A percentile compares a stretch with the other conserved stretches of the same genome.
Evolutionary conservation across 2,888 invertebrate species (phyloP).

Genomic region (Drosophila subsilvestris): DNA sequence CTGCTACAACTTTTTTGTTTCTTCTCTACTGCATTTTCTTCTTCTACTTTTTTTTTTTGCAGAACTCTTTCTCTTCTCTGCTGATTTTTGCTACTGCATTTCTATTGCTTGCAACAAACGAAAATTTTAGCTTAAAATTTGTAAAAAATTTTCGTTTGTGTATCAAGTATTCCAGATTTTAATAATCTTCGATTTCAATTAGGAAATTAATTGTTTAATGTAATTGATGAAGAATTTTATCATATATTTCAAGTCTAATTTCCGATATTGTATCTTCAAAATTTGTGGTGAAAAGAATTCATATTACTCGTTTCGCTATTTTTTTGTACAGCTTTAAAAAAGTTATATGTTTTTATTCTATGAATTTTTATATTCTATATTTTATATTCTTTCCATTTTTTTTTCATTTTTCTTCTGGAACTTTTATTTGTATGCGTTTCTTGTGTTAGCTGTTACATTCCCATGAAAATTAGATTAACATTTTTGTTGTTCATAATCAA

Average conservation of each 20-base stretch:
- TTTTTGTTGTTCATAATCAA: not conserved
- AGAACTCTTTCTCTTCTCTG: constrained; percentile 48
- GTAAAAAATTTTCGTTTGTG: not conserved
- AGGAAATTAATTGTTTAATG: not conserved
- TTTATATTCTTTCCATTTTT: not conserved
- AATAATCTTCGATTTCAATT: constrained; percentile 4
- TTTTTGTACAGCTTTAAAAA: no score
- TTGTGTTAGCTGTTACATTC: not conserved
- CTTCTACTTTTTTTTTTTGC: constrained; percentile 17
- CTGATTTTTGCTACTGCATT: constrained; percentile 64
- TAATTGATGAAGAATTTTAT: no score
- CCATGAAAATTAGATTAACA: not conserved
- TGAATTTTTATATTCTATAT: not conserved
- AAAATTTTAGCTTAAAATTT: not conserved
- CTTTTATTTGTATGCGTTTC: not conserved
- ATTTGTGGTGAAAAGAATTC: no score
- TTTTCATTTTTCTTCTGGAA: no score
- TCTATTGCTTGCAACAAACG: not conserved
- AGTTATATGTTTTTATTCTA: not conserved
- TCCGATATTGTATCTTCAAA: no score
- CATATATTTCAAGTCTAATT: no score
- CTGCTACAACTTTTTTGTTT: constrained; percentile 31
- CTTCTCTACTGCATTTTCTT: constrained; percentile 9
- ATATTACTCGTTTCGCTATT: no score
- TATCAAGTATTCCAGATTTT: not conserved